These are phyloP conservation scores for Zygaena filipendulae DNA, from an alignment of 2,888 invertebrate species.

Conservation along the genomic window DNA sequence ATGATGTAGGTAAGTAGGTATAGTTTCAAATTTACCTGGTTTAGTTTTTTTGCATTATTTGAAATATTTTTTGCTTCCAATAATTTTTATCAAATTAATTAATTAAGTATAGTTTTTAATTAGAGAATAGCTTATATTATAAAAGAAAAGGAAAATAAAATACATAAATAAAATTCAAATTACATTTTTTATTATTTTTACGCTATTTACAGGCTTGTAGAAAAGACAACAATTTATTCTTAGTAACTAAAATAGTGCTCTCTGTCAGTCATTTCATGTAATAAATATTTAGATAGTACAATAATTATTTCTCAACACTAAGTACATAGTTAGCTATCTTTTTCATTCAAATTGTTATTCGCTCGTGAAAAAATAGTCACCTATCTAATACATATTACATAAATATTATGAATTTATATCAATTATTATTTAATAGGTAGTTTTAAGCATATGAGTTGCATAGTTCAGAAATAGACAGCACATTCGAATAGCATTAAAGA, in stretches of 20 bases:
- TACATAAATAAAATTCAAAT: constrained; percentile 47
- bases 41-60: too few species aligned
- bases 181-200: constrained; percentile 36
- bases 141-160: too few species aligned
- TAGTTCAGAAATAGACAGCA: constrained; percentile 43
- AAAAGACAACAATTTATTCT: constrained; percentile 53
- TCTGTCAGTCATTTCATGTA: constrained; percentile 53
- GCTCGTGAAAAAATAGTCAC: constrained; percentile 51
- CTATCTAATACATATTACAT: too few species aligned
- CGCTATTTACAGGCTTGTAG: constrained; percentile 63
- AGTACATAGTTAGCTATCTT: not conserved
- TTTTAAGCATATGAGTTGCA: constrained; percentile 22
- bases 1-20: too few species aligned
- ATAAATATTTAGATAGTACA: constrained; percentile 36
- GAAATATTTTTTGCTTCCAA: too few species aligned
- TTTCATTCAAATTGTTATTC: not conserved
- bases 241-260: constrained; percentile 48
- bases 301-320: too few species aligned
- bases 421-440: constrained; percentile 14
- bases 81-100: too few species aligned
- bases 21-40: too few species aligned
- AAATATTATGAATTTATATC: too few species aligned
- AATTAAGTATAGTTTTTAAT: too few species aligned
- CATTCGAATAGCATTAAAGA: constrained; percentile 39
- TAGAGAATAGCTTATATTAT: too few species aligned